These are phyloP conservation scores for Nesometra sesokonis DNA, from an alignment of 35 echinoderm and acorn worm species.

Conservation along the genomic window DNA sequence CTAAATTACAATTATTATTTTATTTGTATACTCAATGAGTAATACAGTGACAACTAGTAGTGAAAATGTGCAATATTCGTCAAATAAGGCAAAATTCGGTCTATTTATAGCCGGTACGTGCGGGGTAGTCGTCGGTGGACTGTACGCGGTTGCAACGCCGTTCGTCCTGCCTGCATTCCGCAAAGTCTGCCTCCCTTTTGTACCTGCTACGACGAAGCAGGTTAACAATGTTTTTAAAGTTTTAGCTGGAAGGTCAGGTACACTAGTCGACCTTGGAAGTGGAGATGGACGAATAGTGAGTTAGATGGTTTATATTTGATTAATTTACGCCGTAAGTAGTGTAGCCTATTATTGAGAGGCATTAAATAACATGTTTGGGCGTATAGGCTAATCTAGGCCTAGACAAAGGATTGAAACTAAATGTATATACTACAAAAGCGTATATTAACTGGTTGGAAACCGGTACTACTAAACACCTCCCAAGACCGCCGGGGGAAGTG, in stretches of 20 bases:
- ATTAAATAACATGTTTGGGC: too few relatives aligned
- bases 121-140: conserved; percentile 56
- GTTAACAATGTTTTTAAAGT: conserved; percentile 75
- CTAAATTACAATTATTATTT: too few relatives aligned
- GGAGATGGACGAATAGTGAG: conserved; percentile 96
- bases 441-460: too few relatives aligned
- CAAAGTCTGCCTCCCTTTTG: conserved; percentile 55
- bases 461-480: too few relatives aligned
- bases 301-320: background rate
- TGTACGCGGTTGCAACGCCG: conserved; percentile 65
- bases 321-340: too few relatives aligned
- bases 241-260: conserved; percentile 14
- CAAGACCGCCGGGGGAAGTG: too few relatives aligned
- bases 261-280: conserved; percentile 77
- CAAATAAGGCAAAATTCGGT: conserved; percentile 6
- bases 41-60: background rate
- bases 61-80: background rate
- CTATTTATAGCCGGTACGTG: conserved; percentile 49
- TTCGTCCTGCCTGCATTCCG: conserved; percentile 75
- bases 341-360: too few relatives aligned
- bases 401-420: too few relatives aligned
- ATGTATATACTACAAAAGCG: too few relatives aligned
- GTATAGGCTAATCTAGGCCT: too few relatives aligned
- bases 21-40: background rate
- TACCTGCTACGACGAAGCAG: conserved; percentile 67